Base-by-base conservation (phyloP, 2,113 vertebrate genomes). In the Lophura nycthemera region DNA sequence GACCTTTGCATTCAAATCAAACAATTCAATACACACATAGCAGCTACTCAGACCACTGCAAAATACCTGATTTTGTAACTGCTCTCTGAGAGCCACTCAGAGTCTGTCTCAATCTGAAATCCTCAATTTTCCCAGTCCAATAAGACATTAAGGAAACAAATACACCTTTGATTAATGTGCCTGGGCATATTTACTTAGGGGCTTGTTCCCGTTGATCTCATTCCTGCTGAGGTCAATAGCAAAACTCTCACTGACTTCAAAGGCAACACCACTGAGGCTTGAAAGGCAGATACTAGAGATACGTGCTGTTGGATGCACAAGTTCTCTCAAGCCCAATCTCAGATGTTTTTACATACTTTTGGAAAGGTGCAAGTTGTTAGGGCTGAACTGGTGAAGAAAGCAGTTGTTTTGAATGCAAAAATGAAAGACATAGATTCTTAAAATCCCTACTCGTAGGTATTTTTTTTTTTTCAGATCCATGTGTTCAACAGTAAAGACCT, bases 91-190 rank as follows among this genome's bases (percentile, higher is more conserved):
- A 73, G 78, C 48, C 7, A 3, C 30, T 29, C 59, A 69, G 43
- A 34, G 22, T 30, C 65, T 65, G 3, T 8, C 38, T 38, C 16
- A 67, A 65, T 14, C 54, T 71, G 74, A 93, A 94, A 85, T 76
- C 30, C 12, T 92, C 61, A 17, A 47, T 89, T 82, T 48, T 82
- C 40, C 54, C 5, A 54, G 36, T 84, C 82, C 64, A 70, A 36
- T 66, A 96, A 92, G 84, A 77, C 89, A 77, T 94, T 95, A 94
- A 92, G 50, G 75, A 92, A 96, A 93, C 87, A 94, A 95, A 94
- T 74, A 86, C 70, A 92, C 80, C 86, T 95, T 79, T 96, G 92
- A 96, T 95, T 92, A 94, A 89, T 89, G 61, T 72, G 38, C 32
- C 81, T 88, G 61, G 80, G 83, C 80, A 65, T 92, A 94, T 96